phyloP scores from a whole-genome alignment of 2,113 vertebrate species.

The Cheilinus undulatus region DNA sequence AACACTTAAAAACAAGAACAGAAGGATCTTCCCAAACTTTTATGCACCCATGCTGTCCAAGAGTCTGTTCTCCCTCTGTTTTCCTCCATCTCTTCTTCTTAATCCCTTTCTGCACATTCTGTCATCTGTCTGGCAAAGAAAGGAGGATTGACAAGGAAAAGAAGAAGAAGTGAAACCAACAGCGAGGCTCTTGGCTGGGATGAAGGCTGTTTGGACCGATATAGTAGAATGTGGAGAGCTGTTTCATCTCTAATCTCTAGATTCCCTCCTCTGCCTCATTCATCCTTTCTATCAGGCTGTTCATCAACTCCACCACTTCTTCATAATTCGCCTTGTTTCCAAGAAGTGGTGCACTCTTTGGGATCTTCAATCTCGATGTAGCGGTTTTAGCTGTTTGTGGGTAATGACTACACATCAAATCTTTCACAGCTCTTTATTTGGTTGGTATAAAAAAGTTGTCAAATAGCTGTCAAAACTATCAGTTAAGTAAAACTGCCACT shows the following conservation, averaged over 20 bases:
- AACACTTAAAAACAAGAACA: not conserved
- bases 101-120: constrained; percentile 70
- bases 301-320: constrained; percentile 29
- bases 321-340: not conserved
- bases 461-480: too few species aligned
- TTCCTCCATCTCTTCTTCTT: constrained; percentile 49
- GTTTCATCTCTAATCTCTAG: constrained; percentile 60
- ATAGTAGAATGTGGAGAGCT: constrained; percentile 59
- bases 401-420: too few species aligned
- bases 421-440: too few species aligned
- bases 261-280: constrained; percentile 17
- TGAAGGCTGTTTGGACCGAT: constrained; percentile 59
- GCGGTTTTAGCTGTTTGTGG: too few species aligned
- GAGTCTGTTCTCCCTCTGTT: constrained; percentile 57
- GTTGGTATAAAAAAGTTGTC: too few species aligned
- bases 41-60: constrained; percentile 26
- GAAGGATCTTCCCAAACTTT: constrained; percentile 31
- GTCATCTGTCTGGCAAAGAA: constrained; percentile 58
- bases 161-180: constrained; percentile 22
- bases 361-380: not conserved
- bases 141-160: constrained; percentile 8
- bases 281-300: constrained; percentile 21
- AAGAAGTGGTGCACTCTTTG: not conserved
- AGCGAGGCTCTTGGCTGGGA: constrained; percentile 53
- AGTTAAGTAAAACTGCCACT: too few species aligned